These are phyloP conservation scores for Hippoglossus hippoglossus DNA, from an alignment of 2,797 vertebrate genomes.

Conservation along the genomic window DNA sequence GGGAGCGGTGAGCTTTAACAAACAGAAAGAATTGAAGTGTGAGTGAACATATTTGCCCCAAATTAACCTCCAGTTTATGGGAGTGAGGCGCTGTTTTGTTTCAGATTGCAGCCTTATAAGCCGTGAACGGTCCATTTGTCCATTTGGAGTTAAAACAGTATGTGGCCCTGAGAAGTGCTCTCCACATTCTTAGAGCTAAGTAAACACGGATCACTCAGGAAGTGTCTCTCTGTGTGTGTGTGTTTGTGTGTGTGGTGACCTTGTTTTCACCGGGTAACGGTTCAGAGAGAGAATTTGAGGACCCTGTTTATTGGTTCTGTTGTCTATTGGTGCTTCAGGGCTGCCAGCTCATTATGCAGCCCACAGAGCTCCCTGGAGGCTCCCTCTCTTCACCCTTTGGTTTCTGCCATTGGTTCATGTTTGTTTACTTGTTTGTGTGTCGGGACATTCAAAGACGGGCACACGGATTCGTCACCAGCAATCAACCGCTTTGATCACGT, in stretches of 20 bases:
- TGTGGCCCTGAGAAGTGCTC: constrained; percentile 33
- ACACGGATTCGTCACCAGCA: constrained; percentile 12
- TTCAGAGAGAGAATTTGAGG: constrained; percentile 35
- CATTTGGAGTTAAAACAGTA: constrained; percentile 45
- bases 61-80: constrained; percentile 54
- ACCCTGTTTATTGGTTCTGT: constrained; percentile 19
- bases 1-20: too few relatives aligned
- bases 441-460: constrained; percentile 32
- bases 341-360: constrained; percentile 43
- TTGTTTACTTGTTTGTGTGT: constrained; percentile 45
- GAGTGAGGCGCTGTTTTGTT: constrained; percentile 31
- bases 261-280: constrained; percentile 47
- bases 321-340: constrained; percentile 33
- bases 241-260: constrained; percentile 27
- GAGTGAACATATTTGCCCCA: constrained; percentile 26
- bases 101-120: constrained; percentile 18
- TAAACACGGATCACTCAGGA: constrained; percentile 47
- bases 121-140: constrained; percentile 34
- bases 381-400: constrained; percentile 14
- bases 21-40: background rate
- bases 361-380: constrained; percentile 32
- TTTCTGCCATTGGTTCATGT: constrained; percentile 18
- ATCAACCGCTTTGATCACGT: constrained; percentile 9
- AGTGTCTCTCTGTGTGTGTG: constrained; percentile 24
- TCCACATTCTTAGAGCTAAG: constrained; percentile 39